Evolutionary conservation across 1,140 invertebrate genomes (phyloP).

Genomic region (Zaprionus africanus): DNA sequence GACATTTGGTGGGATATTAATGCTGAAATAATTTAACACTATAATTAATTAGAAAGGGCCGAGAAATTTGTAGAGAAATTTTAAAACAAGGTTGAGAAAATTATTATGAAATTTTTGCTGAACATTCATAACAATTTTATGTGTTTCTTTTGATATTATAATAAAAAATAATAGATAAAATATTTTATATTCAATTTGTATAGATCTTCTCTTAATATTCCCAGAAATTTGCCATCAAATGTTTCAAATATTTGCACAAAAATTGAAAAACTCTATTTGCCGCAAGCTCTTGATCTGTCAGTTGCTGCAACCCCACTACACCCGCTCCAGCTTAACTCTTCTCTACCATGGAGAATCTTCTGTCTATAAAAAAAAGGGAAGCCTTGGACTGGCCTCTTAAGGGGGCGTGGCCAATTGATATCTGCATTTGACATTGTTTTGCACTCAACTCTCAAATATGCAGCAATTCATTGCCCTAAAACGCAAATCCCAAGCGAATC

Average conservation of each 20-base stretch:
- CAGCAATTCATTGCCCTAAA: conserved; percentile 50
- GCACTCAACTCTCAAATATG: conserved; percentile 43
- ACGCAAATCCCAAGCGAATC: conserved; percentile 30
- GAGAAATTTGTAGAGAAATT: neutral
- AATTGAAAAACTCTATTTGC: neutral
- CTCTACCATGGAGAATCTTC: neutral
- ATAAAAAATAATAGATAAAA: too few relatives aligned
- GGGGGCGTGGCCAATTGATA: conserved; percentile 33
- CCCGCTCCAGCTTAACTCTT: too few relatives aligned
- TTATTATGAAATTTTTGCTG: neutral
- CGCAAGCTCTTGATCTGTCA: neutral
- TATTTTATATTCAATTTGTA: too few relatives aligned
- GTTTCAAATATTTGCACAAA: neutral
- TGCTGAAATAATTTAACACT: neutral
- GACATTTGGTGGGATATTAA: neutral
- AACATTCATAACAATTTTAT: neutral
- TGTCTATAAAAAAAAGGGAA: neutral
- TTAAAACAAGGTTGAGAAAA: neutral
- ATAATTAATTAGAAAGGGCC: neutral
- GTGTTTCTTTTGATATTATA: too few relatives aligned
- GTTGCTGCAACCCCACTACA: neutral
- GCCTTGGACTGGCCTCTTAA: neutral
- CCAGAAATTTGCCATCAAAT: neutral
- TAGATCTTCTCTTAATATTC: neutral
- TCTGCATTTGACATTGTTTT: conserved; percentile 50